These are phyloP conservation scores for Gymnorhina tibicen DNA, from an alignment of 2,113 vertebrate species.

Conservation along the genomic window DNA sequence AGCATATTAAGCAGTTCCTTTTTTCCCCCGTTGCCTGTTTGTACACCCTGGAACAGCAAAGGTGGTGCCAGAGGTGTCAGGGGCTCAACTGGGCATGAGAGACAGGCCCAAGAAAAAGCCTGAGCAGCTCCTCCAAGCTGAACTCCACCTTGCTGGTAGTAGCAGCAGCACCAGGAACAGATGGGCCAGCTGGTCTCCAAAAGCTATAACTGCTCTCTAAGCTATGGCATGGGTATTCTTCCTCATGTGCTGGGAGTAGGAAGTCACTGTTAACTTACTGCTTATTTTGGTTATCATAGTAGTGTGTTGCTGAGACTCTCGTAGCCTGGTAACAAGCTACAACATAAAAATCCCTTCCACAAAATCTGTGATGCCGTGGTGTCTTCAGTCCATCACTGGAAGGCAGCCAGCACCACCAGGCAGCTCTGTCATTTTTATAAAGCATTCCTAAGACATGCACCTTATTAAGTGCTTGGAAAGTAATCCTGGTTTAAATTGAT, in stretches of 20 bases:
- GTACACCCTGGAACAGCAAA: neutral
- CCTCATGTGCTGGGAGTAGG: neutral
- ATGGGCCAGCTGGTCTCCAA: neutral
- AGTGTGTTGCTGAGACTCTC: neutral
- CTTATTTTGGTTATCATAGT: conserved; percentile 16
- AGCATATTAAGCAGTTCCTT: neutral
- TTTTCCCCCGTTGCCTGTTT: neutral
- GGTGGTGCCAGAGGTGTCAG: neutral
- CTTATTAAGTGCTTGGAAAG: conserved; percentile 3
- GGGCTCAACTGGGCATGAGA: accelerated
- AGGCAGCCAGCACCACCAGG: neutral
- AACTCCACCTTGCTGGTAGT: neutral
- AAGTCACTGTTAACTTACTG: neutral
- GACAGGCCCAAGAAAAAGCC: neutral
- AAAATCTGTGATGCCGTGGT: neutral
- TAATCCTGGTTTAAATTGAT: neutral
- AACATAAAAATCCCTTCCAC: neutral
- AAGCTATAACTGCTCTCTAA: neutral
- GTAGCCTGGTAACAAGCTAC: neutral
- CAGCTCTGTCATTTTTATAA: neutral
- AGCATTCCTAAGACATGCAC: neutral
- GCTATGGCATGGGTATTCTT: neutral
- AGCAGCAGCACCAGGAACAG: neutral
- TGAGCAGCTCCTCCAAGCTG: neutral
- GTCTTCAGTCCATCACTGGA: neutral